A percentile compares a stretch with the other conserved stretches of the same genome.
These are phyloP conservation scores for Erebia epiphron DNA, from an alignment of 2,888 invertebrate genomes.

Conservation along the genomic window DNA sequence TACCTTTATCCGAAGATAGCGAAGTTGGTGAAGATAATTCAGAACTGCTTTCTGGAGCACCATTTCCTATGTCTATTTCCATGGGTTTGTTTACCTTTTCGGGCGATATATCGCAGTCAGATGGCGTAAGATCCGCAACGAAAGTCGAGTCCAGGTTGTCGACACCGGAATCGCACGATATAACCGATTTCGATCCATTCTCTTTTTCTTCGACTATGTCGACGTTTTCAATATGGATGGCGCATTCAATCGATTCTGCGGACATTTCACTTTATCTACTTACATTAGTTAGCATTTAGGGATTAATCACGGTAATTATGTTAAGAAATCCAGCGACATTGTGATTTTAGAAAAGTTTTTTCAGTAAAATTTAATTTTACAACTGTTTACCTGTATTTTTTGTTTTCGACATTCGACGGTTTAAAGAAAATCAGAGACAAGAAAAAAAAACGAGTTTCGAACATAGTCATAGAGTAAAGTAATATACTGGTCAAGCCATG, in stretches of 20 bases:
- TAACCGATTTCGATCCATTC: slow-evolving; percentile 51
- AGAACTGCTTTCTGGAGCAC: slow-evolving; percentile 41
- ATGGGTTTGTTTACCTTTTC: slow-evolving; percentile 31
- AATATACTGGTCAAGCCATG: too few species aligned
- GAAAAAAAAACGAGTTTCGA: too few species aligned
- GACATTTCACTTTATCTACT: slow-evolving; percentile 56
- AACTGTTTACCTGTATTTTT: too few species aligned
- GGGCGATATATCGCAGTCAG: slow-evolving; percentile 53
- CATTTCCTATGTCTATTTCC: slow-evolving; percentile 24
- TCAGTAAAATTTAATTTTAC: slow-evolving; percentile 46
- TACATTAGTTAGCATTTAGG: slow-evolving; percentile 19
- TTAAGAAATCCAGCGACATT: slow-evolving; percentile 51
- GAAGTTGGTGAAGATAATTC: slow-evolving; percentile 47
- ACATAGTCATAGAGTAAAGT: too few species aligned
- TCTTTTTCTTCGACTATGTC: slow-evolving; percentile 62
- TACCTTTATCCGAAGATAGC: slow-evolving; percentile 46
- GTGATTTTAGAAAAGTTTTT: slow-evolving; percentile 49
- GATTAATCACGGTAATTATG: slow-evolving; percentile 42
- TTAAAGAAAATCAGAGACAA: too few species aligned
- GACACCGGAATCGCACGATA: slow-evolving; percentile 61
- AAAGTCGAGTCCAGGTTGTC: slow-evolving; percentile 55
- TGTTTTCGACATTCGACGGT: too few species aligned
- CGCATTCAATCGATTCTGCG: slow-evolving; percentile 48
- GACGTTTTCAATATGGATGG: slow-evolving; percentile 57
- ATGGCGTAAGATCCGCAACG: slow-evolving; percentile 46